Evolutionary conservation across 2,888 invertebrate genomes (phyloP), one percentile per base, ranked within the genome.

Genomic region (Plagodis dolabraria): DNA sequence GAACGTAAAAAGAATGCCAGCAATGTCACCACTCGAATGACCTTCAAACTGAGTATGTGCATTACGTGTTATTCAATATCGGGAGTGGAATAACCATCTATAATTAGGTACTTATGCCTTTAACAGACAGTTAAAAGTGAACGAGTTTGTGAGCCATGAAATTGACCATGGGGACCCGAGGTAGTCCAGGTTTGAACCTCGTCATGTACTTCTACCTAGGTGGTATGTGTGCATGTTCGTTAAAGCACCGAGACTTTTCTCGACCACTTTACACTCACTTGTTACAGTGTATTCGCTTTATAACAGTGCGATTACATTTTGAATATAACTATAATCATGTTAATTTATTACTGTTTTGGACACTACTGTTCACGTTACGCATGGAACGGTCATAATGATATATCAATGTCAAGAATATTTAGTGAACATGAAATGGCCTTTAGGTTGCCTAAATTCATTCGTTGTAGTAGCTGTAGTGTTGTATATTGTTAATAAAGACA

Each of bases 131-230:
- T 45, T 59, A 69, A 59, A 75, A 72, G 54, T 60, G 60, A 64
- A 63, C 60, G 53, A 68, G 60, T 67, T 68, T 60, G 60, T 68
- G 69, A 71, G 74, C 86, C 85, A 82, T 87, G 86, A 80, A 83
- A 82, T 81, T 86, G 87, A 79, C 87, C 88, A 75, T 88, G 85
- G 74, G 63, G 68, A 59, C 70, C 64, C 80, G 79, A 85, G 87
- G 83, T 70, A 74, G 76, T 73, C 78, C 63, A 46, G 69, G 73
- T 79, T 68, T 63, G 71, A 72, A 72, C 76, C 78, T 78, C 77
- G 76, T 40, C 33, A 22, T 47, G 38, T 53, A 47, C 40, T 44
- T 54, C 35, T 47, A 52, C 22, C 22, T 22, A 22, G 22, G 22
- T 6, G 46, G 35, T 53, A 36, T 50, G 42, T 63, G 7, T 54